phyloP scores from a whole-genome alignment of 1,140 invertebrate species.

The Pogonomyrmex barbatus region DNA sequence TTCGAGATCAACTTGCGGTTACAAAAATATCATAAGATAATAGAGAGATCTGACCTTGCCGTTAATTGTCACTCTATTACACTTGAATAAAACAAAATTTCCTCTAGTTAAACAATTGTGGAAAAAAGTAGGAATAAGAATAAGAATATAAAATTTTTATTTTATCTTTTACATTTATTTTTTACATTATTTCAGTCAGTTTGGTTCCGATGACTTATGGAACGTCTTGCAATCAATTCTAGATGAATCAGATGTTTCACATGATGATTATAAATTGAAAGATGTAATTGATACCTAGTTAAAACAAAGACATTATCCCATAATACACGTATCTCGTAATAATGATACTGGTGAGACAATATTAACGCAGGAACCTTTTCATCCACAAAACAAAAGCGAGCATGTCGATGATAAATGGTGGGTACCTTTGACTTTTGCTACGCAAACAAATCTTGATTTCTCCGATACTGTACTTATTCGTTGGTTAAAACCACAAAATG shows the following conservation, averaged over 20 bases:
- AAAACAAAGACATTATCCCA: constrained; percentile 89
- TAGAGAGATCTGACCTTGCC: no score
- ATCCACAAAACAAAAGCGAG: constrained; percentile 12
- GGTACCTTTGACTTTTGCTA: constrained; percentile 86
- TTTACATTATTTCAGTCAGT: constrained; percentile 78
- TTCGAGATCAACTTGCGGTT: background rate
- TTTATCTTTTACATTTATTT: background rate
- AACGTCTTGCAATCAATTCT: constrained; percentile 87
- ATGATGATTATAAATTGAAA: constrained; percentile 80
- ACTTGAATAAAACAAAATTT: background rate
- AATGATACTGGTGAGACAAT: constrained; percentile 83
- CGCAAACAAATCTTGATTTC: constrained; percentile 81
- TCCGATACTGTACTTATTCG: constrained; percentile 80
- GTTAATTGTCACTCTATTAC: no score
- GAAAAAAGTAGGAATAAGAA: no score
- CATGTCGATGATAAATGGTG: constrained; percentile 78
- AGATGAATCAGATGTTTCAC: constrained; percentile 78
- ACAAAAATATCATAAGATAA: no score
- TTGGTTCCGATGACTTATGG: constrained; percentile 90
- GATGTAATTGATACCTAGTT: constrained; percentile 90
- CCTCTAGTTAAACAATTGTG: background rate
- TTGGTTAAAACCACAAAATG: constrained; percentile 79
- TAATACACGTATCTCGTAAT: constrained; percentile 87
- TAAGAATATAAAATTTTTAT: no score
- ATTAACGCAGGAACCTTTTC: constrained; percentile 83